These are phyloP conservation scores for Petaurus breviceps DNA, from an alignment of 2,113 vertebrate species.

Conservation along the genomic window DNA sequence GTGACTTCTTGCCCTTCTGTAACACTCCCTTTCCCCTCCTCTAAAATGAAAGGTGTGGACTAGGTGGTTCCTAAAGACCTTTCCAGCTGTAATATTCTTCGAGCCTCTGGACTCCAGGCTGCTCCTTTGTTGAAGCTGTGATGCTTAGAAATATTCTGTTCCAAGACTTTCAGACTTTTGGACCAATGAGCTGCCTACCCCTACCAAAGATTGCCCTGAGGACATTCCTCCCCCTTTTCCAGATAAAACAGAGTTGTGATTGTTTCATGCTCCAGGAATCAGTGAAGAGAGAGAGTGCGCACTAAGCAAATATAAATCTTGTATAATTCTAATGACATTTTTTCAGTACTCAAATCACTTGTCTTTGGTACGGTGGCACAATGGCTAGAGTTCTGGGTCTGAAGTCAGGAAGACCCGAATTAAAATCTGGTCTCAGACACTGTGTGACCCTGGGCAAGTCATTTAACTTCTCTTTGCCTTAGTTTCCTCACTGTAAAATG, in stretches of 20 bases:
- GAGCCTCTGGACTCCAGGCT: not conserved
- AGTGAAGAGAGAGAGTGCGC: not conserved
- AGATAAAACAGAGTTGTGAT: not conserved
- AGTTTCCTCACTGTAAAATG: not conserved
- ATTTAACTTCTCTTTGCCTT: not conserved
- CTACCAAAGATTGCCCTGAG: not conserved
- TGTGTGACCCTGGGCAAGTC: not conserved
- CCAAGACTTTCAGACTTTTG: not conserved
- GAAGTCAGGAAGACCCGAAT: not conserved
- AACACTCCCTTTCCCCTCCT: not conserved
- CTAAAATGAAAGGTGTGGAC: not conserved
- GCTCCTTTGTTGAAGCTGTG: not conserved
- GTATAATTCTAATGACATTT: not conserved
- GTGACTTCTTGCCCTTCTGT: not conserved
- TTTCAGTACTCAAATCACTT: not conserved
- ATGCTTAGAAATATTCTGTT: not conserved
- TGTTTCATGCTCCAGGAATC: not conserved
- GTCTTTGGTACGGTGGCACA: not conserved
- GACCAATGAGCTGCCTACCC: not conserved
- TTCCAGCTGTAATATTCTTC: not conserved
- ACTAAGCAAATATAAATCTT: not conserved
- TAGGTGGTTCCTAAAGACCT: not conserved
- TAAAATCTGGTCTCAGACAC: not conserved
- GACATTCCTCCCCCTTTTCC: not conserved
- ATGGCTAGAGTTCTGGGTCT: not conserved